A percentile compares a stretch with the other conserved stretches of the same genome.
Conservation (phyloP, 2,113 vertebrate species). For the Mobula hypostoma region DNA sequence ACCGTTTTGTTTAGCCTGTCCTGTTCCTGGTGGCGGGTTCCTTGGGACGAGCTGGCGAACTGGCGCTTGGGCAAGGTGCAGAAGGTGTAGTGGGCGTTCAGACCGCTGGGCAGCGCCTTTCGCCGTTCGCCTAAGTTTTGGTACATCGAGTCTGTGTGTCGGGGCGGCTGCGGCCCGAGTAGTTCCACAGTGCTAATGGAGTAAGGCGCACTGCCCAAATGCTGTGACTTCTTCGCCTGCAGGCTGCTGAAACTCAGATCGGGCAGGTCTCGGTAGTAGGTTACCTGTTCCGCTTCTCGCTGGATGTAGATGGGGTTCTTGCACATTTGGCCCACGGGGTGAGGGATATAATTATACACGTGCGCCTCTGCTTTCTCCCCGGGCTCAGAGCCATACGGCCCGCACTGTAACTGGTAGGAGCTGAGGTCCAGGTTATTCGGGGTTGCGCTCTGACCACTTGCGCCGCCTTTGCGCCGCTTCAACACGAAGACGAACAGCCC, state of each 20-base stretch:
- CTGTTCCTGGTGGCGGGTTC: slow-evolving; percentile 78
- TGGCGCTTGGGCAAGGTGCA: slow-evolving; percentile 97
- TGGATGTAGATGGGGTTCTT: slow-evolving; percentile 98
- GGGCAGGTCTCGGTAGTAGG: slow-evolving; percentile 86
- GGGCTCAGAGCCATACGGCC: slow-evolving; percentile 76
- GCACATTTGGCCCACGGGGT: slow-evolving; percentile 90
- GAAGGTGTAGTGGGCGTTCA: slow-evolving; percentile 85
- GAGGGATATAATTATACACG: slow-evolving; percentile 90
- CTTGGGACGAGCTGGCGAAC: slow-evolving; percentile 73
- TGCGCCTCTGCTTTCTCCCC: slow-evolving; percentile 79
- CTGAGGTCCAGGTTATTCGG: slow-evolving; percentile 82
- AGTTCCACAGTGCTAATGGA: slow-evolving; percentile 85
- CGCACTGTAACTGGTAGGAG: slow-evolving; percentile 89
- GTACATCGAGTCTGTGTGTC: slow-evolving; percentile 82
- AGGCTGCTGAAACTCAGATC: slow-evolving; percentile 76
- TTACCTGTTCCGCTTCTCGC: slow-evolving; percentile 82
- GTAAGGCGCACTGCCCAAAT: slow-evolving; percentile 67
- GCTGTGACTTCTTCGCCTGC: slow-evolving; percentile 73
- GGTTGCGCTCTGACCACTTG: slow-evolving; percentile 62
- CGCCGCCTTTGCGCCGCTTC: slow-evolving; percentile 79
- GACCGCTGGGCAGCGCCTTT: slow-evolving; percentile 76
- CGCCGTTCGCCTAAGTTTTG: slow-evolving; percentile 85
- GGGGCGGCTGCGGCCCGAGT: slow-evolving; percentile 68
- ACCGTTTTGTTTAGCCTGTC: slow-evolving; percentile 88
- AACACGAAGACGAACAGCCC: slow-evolving; percentile 93